Evolutionary conservation across 2,888 invertebrate species (phyloP).

Genomic region (Drosophila prostipennis): DNA sequence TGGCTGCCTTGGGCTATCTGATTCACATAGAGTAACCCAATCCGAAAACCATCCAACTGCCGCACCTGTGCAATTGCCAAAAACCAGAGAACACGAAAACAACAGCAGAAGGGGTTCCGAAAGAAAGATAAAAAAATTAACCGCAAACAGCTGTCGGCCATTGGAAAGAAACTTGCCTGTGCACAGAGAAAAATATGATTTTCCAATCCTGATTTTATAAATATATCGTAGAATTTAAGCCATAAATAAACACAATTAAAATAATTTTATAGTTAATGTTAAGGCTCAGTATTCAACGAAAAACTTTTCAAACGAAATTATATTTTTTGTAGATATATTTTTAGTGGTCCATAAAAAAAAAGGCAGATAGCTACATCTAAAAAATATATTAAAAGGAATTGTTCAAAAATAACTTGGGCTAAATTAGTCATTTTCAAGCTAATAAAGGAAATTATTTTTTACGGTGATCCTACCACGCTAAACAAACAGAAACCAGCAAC

Average conservation of each 20-base stretch:
- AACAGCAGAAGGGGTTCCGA: conserved; percentile 10
- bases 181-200: conserved; percentile 9
- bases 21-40: conserved; percentile 52
- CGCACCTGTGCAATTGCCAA: conserved; percentile 66
- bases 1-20: conserved; percentile 29
- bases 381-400: no score
- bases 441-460: background rate
- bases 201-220: background rate
- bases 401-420: no score
- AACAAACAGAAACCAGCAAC: conserved; percentile 24
- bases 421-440: background rate
- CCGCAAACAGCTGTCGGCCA: conserved; percentile 43
- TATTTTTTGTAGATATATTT: no score
- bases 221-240: background rate
- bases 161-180: conserved; percentile 43
- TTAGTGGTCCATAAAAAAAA: no score
- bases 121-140: conserved; percentile 31
- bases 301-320: no score
- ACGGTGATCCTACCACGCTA: conserved; percentile 6
- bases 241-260: background rate
- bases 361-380: no score
- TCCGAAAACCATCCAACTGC: conserved; percentile 56
- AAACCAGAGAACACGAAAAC: conserved; percentile 27
- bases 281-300: no score
- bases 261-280: background rate